These are phyloP conservation scores for Noctua fimbriata DNA, from an alignment of 2,888 invertebrate genomes.

Conservation along the genomic window DNA sequence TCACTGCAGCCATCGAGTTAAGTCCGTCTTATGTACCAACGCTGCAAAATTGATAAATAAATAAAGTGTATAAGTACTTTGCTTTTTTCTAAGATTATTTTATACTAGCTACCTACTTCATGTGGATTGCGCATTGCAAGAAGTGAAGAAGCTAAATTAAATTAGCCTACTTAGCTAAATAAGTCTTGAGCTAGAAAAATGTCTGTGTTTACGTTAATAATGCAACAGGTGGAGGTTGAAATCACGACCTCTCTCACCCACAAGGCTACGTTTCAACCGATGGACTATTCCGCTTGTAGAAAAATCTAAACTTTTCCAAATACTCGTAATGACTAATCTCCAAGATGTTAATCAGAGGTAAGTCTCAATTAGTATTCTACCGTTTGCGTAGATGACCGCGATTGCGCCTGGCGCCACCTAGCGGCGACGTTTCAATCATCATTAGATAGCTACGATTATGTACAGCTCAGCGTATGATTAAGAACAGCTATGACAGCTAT, in stretches of 20 bases:
- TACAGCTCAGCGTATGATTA: constrained; percentile 31
- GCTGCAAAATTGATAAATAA: constrained; percentile 2
- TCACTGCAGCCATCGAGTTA: constrained; percentile 11
- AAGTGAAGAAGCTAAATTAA: constrained; percentile 13
- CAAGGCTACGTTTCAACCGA: not conserved
- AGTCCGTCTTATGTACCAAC: not conserved
- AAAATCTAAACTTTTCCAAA: not conserved
- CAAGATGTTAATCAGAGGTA: constrained; percentile 61
- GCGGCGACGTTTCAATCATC: constrained; percentile 76
- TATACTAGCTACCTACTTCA: not conserved
- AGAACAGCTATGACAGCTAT: constrained; percentile 12
- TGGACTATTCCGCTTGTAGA: not conserved
- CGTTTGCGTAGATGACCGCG: constrained; percentile 74
- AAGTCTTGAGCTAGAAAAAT: not conserved
- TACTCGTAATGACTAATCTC: constrained; percentile 29
- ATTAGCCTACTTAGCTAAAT: constrained; percentile 17
- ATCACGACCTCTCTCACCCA: not conserved
- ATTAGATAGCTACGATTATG: constrained; percentile 76
- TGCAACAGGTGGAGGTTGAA: constrained; percentile 39
- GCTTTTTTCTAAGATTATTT: not conserved
- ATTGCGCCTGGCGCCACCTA: constrained; percentile 79
- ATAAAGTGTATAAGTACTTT: not conserved
- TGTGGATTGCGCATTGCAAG: not conserved
- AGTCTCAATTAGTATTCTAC: constrained; percentile 80
- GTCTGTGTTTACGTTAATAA: not conserved